phyloP scores from a whole-genome alignment of 2,113 vertebrate genomes.

The Pholis gunnellus region DNA sequence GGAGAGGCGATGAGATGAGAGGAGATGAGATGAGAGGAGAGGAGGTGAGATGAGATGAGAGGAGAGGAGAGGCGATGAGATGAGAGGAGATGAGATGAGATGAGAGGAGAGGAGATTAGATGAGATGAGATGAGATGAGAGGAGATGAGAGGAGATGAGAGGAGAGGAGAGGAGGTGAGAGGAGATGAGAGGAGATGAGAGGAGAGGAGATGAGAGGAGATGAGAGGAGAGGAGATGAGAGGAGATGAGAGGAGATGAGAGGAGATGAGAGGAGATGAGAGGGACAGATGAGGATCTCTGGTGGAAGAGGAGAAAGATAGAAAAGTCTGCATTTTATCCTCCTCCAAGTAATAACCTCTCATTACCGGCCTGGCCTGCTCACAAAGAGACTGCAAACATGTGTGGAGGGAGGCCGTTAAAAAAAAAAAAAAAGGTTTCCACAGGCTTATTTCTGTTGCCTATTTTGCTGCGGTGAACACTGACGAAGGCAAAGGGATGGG shows the following conservation, averaged over 20 bases:
- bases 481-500: constrained; percentile 8
- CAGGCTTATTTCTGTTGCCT: constrained; percentile 66
- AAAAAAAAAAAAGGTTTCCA: constrained; percentile 53
- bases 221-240: too few relatives aligned
- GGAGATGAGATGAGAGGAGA: too few relatives aligned
- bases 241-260: not conserved
- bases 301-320: constrained; percentile 34
- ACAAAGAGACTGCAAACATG: constrained; percentile 74
- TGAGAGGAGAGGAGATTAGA: too few relatives aligned
- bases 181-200: too few relatives aligned
- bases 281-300: constrained; percentile 32
- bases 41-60: too few relatives aligned
- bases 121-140: too few relatives aligned
- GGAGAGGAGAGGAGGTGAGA: too few relatives aligned
- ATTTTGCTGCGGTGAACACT: constrained; percentile 70
- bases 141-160: not conserved
- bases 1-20: too few relatives aligned
- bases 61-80: not conserved
- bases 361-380: constrained; percentile 72
- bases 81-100: too few relatives aligned
- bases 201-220: too few relatives aligned
- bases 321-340: constrained; percentile 47
- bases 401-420: constrained; percentile 67
- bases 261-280: not conserved
- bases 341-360: constrained; percentile 68